These are phyloP conservation scores for Eristalinus aeneus DNA, from an alignment of 2,888 invertebrate species.

Conservation along the genomic window DNA sequence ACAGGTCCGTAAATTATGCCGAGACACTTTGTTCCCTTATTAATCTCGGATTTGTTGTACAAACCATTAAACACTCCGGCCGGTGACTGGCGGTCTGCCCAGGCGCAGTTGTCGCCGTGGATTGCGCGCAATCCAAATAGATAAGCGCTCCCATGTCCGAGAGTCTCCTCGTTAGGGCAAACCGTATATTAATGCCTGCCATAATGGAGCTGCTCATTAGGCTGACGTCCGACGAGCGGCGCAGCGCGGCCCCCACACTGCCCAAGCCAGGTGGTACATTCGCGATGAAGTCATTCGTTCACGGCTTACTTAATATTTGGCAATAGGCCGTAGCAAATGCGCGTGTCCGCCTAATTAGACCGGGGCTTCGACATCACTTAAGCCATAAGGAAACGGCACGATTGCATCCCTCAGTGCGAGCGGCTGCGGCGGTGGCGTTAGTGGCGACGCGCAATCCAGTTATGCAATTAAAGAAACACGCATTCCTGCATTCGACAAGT, in stretches of 20 bases:
- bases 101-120: background rate
- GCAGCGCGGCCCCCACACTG: background rate
- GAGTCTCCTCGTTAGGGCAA: constrained; percentile 59
- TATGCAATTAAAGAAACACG: constrained; percentile 70
- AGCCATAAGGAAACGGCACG: constrained; percentile 28
- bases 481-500: constrained; percentile 41
- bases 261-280: background rate
- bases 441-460: constrained; percentile 38
- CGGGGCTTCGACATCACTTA: constrained; percentile 34
- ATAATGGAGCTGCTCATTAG: constrained; percentile 67
- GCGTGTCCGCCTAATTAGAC: constrained; percentile 65
- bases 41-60: constrained; percentile 69
- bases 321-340: constrained; percentile 8
- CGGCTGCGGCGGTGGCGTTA: background rate
- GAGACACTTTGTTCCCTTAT: constrained; percentile 69
- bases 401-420: constrained; percentile 15
- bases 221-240: constrained; percentile 32
- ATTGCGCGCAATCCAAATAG: constrained; percentile 52
- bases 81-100: background rate
- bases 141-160: constrained; percentile 53
- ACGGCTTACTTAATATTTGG: constrained; percentile 59
- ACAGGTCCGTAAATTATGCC: constrained; percentile 63
- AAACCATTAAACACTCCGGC: constrained; percentile 66
- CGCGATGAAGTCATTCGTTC: constrained; percentile 1
- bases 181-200: constrained; percentile 59